Conservation (phyloP, 2,113 vertebrate species). For the Ammospiza nelsoni region DNA sequence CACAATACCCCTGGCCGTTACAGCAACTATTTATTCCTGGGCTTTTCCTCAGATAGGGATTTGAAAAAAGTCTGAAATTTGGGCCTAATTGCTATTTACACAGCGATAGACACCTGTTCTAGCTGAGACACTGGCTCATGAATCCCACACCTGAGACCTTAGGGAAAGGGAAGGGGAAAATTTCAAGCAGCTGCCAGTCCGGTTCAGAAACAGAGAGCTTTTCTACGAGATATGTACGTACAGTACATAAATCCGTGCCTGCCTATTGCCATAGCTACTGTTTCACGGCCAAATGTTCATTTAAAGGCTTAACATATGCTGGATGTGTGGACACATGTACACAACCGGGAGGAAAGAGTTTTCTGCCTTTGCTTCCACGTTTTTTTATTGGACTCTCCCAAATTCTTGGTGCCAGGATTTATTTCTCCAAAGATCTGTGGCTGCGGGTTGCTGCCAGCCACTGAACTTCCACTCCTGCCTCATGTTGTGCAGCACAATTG, state of each 20-base stretch:
- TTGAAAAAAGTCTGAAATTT: conserved; percentile 87
- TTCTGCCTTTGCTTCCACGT: not conserved
- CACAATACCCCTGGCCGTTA: conserved; percentile 87
- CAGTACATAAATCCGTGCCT: conserved; percentile 46
- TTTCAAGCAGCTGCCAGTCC: conserved; percentile 86
- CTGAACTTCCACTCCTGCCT: not conserved
- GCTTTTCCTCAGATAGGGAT: conserved; percentile 88
- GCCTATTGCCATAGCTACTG: conserved; percentile 54
- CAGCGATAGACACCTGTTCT: conserved; percentile 90
- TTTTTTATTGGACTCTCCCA: conserved; percentile 21
- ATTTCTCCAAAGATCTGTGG: not conserved
- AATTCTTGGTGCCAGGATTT: not conserved
- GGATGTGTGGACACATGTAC: conserved; percentile 35
- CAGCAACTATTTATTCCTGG: conserved; percentile 88
- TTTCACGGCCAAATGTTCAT: conserved; percentile 40
- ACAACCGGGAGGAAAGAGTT: not conserved
- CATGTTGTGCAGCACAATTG: not conserved
- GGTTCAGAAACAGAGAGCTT: conserved; percentile 65
- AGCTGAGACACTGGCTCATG: conserved; percentile 84
- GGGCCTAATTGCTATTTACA: conserved; percentile 94
- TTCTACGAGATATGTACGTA: conserved; percentile 57
- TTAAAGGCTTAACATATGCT: conserved; percentile 65
- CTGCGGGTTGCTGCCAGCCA: not conserved
- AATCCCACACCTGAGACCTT: conserved; percentile 94
- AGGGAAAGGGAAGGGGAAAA: conserved; percentile 82